phyloP scores from a whole-genome alignment of 2,888 invertebrate genomes.

The Noctua janthe region DNA sequence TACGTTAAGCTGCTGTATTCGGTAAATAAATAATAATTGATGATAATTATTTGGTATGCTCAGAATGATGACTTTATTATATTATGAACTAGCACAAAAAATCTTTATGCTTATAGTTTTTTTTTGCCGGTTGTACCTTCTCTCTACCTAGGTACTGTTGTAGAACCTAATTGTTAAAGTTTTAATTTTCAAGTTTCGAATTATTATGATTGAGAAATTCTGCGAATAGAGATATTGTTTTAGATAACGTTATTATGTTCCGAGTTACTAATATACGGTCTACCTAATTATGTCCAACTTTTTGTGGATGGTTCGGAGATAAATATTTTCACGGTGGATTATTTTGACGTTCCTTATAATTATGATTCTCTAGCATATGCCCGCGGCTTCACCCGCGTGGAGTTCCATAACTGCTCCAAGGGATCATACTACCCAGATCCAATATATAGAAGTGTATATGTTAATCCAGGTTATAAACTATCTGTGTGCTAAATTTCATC shows the following conservation, averaged over 20 bases:
- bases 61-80: not conserved
- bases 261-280: not conserved
- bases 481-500: too few species aligned
- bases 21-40: too few species aligned
- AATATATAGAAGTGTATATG: too few species aligned
- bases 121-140: not conserved
- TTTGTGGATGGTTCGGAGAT: not conserved
- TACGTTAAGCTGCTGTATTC: too few species aligned
- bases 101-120: not conserved
- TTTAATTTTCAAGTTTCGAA: constrained; percentile 4
- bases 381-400: too few species aligned
- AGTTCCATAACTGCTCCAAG: too few species aligned
- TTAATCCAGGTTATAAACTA: too few species aligned
- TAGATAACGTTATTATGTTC: constrained; percentile 2
- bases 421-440: too few species aligned
- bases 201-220: constrained; percentile 15
- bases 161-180: not conserved
- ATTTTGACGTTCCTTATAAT: not conserved
- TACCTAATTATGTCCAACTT: not conserved
- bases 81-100: not conserved
- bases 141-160: not conserved
- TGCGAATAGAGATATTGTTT: constrained; percentile 8
- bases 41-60: too few species aligned
- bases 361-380: too few species aligned
- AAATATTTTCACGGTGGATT: not conserved